A percentile compares a stretch with the other conserved stretches of the same genome.
phyloP scores from a whole-genome alignment of 2,888 invertebrate species.

The Poecilobothrus nobilitatus region DNA sequence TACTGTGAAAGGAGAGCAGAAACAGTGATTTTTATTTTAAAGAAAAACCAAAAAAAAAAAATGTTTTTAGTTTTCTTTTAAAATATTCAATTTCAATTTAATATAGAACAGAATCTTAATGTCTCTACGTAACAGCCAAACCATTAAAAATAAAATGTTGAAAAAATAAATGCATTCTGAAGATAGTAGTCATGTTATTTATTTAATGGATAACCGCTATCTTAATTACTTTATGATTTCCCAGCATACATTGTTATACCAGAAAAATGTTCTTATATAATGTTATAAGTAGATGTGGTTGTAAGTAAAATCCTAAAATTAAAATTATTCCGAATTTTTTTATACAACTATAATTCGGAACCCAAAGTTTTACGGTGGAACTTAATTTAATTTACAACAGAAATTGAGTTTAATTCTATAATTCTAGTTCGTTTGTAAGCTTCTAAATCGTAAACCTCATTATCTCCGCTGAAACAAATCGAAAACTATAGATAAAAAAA shows the following conservation, averaged over 20 bases:
- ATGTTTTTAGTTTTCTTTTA: not conserved
- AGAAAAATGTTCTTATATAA: not conserved
- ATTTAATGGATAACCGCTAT: slow-evolving; percentile 1
- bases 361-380: no score
- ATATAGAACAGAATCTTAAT: not conserved
- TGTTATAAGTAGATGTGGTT: no score
- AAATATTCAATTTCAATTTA: not conserved
- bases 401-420: no score
- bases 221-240: slow-evolving; percentile 3
- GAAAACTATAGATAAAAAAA: no score
- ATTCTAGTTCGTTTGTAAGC: no score
- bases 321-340: no score
- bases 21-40: not conserved
- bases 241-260: not conserved
- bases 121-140: no score
- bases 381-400: no score
- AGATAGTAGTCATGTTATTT: slow-evolving; percentile 1
- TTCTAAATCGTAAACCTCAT: no score
- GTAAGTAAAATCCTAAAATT: no score
- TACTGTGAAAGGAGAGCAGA: not conserved
- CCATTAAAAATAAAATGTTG: not conserved
- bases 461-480: no score
- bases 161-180: not conserved
- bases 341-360: no score
- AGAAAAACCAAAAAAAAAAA: not conserved